Evolutionary conservation across 2,888 invertebrate species (phyloP), one percentile per base, ranked within the genome.

Genomic region (Synanthedon tipuliformis): DNA sequence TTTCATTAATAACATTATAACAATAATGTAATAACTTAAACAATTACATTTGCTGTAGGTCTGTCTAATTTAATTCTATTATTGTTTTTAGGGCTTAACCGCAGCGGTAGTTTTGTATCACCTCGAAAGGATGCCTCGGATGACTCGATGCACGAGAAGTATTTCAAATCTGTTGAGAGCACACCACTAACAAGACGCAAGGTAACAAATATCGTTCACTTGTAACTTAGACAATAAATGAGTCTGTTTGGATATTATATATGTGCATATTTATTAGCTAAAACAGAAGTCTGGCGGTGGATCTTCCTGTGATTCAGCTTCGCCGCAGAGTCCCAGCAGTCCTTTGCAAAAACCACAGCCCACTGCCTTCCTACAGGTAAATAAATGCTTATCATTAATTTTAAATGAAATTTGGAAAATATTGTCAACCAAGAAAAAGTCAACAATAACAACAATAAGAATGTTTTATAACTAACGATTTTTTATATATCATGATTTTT

Each of bases 141-240:
- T 66, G 93, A 94, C 77, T 93, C 93, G 0, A 93, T 93, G 93
- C 94, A 94, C 72, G 94, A 94, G 68, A 93, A 93, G 70, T 94
- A 93, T 69, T 91, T 94, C 69, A 89, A 91, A 65, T 92, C 92
- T 2, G 91, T 92, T 56, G 92, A 92, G 65, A 92, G 91, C 60
- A 92, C 92, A 34, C 92, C 92, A 12, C 73, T 90, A 54, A 88
- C 90, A 5, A 82, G 90, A 59, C 87, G 90, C 59, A 88, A 88
- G 85, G 88, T 88, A 68, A 62, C 11, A 52, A 50, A 45, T 53
- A 13, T 15, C 40, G 48, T 54, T 27, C 23, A 50, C 23, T 16
- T 23, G 51, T 49, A 52, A 41, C 50, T 51, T 51, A 15, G 15
- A 16, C 3, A 7, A 10, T 1, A 51, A 41, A 16, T 16, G 40